Percentiles rank a stretch among this genome's conserved stretches.
These are phyloP conservation scores for Gymnoscopelus braueri DNA, from an alignment of 2,797 vertebrate species.

Conservation along the genomic window DNA sequence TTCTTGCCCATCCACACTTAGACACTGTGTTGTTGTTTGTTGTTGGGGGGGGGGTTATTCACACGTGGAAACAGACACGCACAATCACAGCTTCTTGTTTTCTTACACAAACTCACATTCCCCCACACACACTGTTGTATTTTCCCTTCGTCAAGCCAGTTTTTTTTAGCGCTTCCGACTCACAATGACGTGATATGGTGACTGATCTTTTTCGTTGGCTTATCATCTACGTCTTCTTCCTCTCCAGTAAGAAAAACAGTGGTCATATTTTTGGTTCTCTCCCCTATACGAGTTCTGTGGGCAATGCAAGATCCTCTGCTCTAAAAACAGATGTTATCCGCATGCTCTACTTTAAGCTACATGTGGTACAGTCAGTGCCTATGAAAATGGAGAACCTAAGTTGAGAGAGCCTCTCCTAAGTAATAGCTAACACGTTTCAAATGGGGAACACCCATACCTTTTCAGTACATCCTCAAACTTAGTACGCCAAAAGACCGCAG, in stretches of 20 bases:
- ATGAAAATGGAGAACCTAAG: background rate
- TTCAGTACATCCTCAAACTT: slow-evolving; percentile 1
- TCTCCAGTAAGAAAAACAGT: slow-evolving; percentile 43
- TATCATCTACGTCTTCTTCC: slow-evolving; percentile 30
- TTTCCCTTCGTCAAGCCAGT: slow-evolving; percentile 48
- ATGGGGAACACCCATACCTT: background rate
- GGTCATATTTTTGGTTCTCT: slow-evolving; percentile 18
- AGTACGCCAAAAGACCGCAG: slow-evolving; percentile 39
- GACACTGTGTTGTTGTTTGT: slow-evolving; percentile 22
- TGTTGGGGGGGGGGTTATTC: too few relatives aligned
- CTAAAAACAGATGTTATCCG: slow-evolving; percentile 57
- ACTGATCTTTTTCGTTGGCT: slow-evolving; percentile 32
- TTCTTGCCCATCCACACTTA: slow-evolving; percentile 20
- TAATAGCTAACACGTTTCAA: background rate
- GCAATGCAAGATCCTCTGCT: slow-evolving; percentile 16
- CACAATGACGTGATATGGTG: slow-evolving; percentile 50
- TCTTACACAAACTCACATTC: slow-evolving; percentile 39
- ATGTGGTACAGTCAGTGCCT: slow-evolving; percentile 10
- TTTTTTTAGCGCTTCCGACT: slow-evolving; percentile 28
- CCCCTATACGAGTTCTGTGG: slow-evolving; percentile 25
- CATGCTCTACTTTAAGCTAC: slow-evolving; percentile 16
- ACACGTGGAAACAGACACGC: background rate
- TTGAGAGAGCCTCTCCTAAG: slow-evolving; percentile 18
- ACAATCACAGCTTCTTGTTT: slow-evolving; percentile 48
- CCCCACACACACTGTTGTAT: slow-evolving; percentile 45